Base-by-base conservation (phyloP, 2,888 invertebrate genomes). In the Eupithecia insigniata region DNA sequence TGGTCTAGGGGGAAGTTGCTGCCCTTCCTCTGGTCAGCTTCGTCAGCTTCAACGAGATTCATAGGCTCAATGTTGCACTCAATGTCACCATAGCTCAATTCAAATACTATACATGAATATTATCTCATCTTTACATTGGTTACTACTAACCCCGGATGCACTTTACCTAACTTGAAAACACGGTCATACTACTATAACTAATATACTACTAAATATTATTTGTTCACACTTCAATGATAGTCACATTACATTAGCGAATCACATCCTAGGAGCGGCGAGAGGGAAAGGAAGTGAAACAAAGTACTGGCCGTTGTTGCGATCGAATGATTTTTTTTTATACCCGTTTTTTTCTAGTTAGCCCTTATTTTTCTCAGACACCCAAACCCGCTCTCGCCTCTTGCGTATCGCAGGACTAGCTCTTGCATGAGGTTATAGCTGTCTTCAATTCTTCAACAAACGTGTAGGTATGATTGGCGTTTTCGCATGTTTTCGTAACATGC, bases 401-500 rank as follows among this genome's bases (percentile, higher is more conserved):
- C 12, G 16, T 16, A 39, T 16, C 39, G 39, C 39, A 43, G 18
- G 18, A 46, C 46, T 51, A 51, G 22, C 51, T 22, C 22, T 51
- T 22, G 10, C 51, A 22, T 51, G 51, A 22, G 18, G 7, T 51
- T 55, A 55, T 55, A 55, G 55, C 46, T 39, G 65, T 66, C 67
- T 66, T 55, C 6, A 66, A 55, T 67, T 65, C 22, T 46, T 65
- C 26, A 70, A 43, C 28, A 39, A 14, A 30, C 39, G 36, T 46
- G 34, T 67, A 36, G 60, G 72, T 71, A 76, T 75, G 79, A 77
- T 79, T 78, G 79, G 78, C 77, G 79, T 79, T 80, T 80, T 80
- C 79, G 78, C 82, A 79, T 80, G 82, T 81, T 80, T 82, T 75
- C 26, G 55, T 55, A 79, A 76, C 80, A 71, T 74, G 58, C 66